Conservation (phyloP, 2,113 vertebrate genomes). For the Embiotoca jacksoni region DNA sequence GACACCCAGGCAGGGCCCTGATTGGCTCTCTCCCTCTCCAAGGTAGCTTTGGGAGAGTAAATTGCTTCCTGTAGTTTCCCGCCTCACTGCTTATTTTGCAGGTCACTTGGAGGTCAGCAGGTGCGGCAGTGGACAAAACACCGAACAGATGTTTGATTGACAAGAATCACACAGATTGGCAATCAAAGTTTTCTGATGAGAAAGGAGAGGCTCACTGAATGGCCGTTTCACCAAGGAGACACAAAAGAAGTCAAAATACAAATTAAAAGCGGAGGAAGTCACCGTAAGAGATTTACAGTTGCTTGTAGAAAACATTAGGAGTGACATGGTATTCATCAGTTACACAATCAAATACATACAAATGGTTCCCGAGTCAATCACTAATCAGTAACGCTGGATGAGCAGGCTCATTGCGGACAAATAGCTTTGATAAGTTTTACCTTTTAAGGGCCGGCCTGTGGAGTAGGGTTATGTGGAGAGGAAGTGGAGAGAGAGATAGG, state of each 20-base stretch:
- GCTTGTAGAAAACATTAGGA: conserved; percentile 68
- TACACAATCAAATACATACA: conserved; percentile 70
- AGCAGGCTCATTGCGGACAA: conserved; percentile 75
- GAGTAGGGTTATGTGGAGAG: conserved; percentile 74
- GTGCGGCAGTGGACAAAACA: conserved; percentile 81
- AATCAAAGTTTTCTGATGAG: conserved; percentile 82
- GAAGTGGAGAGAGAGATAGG: conserved; percentile 69
- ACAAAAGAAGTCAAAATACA: conserved; percentile 73
- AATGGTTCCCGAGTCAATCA: conserved; percentile 68
- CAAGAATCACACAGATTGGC: conserved; percentile 84
- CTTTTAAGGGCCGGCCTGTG: conserved; percentile 71
- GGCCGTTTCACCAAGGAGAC: conserved; percentile 73
- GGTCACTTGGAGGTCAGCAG: conserved; percentile 87
- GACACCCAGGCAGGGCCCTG: conserved; percentile 77
- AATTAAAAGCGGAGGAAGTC: conserved; percentile 75
- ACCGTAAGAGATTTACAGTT: conserved; percentile 50
- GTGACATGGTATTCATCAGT: conserved; percentile 66
- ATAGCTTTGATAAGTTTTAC: conserved; percentile 78
- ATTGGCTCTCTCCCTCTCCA: conserved; percentile 74
- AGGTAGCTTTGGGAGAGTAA: conserved; percentile 78
- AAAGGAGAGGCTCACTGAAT: conserved; percentile 70
- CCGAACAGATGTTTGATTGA: conserved; percentile 89
- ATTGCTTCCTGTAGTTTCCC: conserved; percentile 81
- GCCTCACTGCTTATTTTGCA: conserved; percentile 80
- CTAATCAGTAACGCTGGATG: conserved; percentile 79